A percentile compares a stretch with the other conserved stretches of the same genome.
phyloP scores from a whole-genome alignment of 2,888 invertebrate genomes.

The Eupithecia pulchellata region DNA sequence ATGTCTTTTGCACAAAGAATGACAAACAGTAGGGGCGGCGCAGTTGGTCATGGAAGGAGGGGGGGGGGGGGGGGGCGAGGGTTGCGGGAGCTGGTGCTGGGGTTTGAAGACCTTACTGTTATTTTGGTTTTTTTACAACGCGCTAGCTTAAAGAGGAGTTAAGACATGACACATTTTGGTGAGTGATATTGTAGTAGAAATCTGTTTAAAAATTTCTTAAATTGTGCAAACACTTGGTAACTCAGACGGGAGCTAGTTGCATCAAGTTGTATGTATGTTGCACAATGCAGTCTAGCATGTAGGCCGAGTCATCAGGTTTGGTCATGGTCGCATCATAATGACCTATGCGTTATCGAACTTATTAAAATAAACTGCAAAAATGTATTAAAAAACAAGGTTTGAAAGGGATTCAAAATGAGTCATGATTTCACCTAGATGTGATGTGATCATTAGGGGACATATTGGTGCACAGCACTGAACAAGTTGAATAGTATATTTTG shows the following conservation, averaged over 20 bases:
- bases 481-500: no score
- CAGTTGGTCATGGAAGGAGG: constrained; percentile 13
- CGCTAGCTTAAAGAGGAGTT: background rate
- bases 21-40: background rate
- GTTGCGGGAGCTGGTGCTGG: constrained; percentile 5
- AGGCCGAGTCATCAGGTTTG: background rate
- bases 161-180: background rate
- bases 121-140: background rate
- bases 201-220: background rate
- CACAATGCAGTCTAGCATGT: no score
- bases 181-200: background rate
- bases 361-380: no score
- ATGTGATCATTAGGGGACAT: no score
- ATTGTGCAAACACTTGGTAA: background rate
- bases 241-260: background rate
- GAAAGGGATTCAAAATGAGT: no score
- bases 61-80: no score
- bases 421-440: no score
- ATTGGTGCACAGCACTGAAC: no score
- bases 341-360: no score
- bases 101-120: background rate
- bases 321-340: no score
- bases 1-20: constrained; percentile 29
- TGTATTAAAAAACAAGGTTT: no score
- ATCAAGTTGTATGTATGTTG: background rate